Base-by-base conservation (phyloP, 1,140 invertebrate genomes). In the Luehdorfia chinensis region DNA sequence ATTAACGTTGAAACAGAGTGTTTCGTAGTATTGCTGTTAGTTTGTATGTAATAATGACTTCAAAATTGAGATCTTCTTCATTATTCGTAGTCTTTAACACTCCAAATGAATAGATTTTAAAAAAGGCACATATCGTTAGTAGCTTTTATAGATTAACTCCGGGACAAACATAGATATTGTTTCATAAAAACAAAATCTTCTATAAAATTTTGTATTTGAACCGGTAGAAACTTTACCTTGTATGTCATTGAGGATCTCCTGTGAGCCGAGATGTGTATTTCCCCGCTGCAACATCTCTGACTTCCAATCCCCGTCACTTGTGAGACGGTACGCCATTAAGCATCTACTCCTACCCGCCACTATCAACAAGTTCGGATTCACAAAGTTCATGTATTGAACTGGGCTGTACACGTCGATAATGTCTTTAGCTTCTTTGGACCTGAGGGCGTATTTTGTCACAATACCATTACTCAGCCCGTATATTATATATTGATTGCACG, bases 401-500 rank as follows among this genome's bases (percentile, higher is more conserved):
- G 65, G 41, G 36, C 75, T 76, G 28, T 75, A 67, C 2, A 80
- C 55, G 25, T 84, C 68, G 58, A 83, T 70, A 9, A 85, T 75
- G 0, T 68, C 59, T 1, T 53, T 50, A 3, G 48, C 59, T n/a
- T 75, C 74, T 34, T 84, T 85, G 2, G 66, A 62, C 1, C 72
- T 59, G 0, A 84, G 47, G 0, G 64, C 59, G 47, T 65, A 80
- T 45, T 67, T 75, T 13, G 66, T 71, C 0, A 85, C 75, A 0
- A 57, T 51, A 4, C 81, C 81, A 0, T 70, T 71, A 1, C 58
- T 54, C 0, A 81, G 55, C 0, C 81, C 81, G 47, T 75, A 85
- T 16, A 83, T 54, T 0, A 85, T 57, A 48, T 83, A 75, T 25
- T 78, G 81, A 50, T 85, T 85, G 64, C 81, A 85, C 0, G 81